Base-by-base conservation (phyloP, 2,113 vertebrate species). In the Nannospalax galili region DNA sequence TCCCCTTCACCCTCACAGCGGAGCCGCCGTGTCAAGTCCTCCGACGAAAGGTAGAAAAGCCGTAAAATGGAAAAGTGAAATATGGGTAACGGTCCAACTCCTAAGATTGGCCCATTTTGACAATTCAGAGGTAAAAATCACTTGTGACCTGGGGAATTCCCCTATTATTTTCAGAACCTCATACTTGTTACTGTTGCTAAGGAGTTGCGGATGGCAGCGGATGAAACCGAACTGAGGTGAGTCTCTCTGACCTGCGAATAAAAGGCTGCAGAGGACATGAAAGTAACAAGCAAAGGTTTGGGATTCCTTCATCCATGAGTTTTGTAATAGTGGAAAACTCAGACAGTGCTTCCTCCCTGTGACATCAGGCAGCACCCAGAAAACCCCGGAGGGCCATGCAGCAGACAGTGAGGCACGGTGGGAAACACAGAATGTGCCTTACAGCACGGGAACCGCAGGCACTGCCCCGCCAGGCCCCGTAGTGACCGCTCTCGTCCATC, bases 401-500 rank as follows among this genome's bases (percentile, higher is more conserved):
- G 67, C 45, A 65, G 35, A 58, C n/a, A 73, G 85, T 60, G 72
- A 87, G 64, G 32, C 74, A 20, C 5, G 2, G 14, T 1, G 0
- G 58, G 80, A 95, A 88, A 93, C 16, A 80, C 40, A 91, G 92
- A 90, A 96, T 96, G 90, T 9, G 65, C 97, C 99, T 99, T 99
- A 99, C 99, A 97, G 98, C 98, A 0, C 94, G 98, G 82, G 98
- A 98, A 94, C 97, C 97, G 92, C 98, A 97, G 96, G 97, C 96
- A 56, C 98, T 92, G 97, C 97, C 97, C 84, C 98, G 96, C 12
- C 98, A 98, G 14, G 98, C 98, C 86, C 98, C 97, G 1, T 97
- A 94, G 94, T 98, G 97, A 81, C 98, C 45, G 89, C 98, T 96
- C 78, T 99, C 99, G 28, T 99, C 98, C n/a, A 98, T 98, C 75